Conservation (phyloP, 2,113 vertebrate species). For the Anthoscopus minutus region DNA sequence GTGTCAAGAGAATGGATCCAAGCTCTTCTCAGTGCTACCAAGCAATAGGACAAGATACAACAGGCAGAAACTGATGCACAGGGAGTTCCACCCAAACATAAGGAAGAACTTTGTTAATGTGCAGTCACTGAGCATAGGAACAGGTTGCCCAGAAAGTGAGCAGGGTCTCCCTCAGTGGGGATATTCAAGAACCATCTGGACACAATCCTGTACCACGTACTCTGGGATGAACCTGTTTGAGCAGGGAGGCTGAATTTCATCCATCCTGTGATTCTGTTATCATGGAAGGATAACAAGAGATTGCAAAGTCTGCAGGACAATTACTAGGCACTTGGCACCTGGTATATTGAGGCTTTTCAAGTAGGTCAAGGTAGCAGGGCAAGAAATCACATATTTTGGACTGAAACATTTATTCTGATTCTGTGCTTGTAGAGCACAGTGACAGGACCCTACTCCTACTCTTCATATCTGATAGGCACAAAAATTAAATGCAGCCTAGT, state of each 20-base stretch:
- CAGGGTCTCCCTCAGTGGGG: too few relatives aligned
- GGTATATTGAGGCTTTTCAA: neutral
- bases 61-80: neutral
- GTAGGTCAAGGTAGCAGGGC: neutral
- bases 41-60: neutral
- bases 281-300: neutral
- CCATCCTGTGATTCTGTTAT: neutral
- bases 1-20: neutral
- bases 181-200: neutral
- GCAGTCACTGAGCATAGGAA: neutral
- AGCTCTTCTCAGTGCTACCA: neutral
- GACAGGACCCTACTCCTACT: neutral
- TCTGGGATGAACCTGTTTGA: neutral
- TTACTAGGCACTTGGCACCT: neutral
- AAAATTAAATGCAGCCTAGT: neutral
- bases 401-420: neutral
- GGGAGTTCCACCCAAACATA: neutral
- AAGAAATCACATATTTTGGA: neutral
- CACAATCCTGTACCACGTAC: neutral
- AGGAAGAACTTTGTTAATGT: neutral
- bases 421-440: neutral
- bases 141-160: neutral
- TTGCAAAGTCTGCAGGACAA: neutral
- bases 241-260: neutral
- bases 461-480: neutral